Conservation (phyloP, 2,113 vertebrate species). For the Aramus guarauna region DNA sequence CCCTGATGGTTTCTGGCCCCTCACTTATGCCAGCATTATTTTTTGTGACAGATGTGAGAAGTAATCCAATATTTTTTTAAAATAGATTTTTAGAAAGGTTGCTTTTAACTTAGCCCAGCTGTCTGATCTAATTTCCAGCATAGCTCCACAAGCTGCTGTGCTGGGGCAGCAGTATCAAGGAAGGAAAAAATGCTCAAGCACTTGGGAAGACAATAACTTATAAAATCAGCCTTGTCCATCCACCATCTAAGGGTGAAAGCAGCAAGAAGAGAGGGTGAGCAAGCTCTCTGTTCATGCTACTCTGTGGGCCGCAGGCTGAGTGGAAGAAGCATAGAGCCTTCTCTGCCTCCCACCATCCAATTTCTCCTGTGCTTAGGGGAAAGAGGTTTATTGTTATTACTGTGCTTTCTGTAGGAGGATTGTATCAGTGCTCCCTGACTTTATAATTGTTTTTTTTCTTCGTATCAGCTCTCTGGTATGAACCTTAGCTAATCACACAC, state of each 20-base stretch:
- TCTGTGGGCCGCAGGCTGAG: neutral
- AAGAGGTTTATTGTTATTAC: neutral
- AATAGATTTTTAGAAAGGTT: neutral
- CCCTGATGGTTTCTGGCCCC: neutral
- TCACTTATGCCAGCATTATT: neutral
- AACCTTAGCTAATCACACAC: neutral
- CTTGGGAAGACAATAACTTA: neutral
- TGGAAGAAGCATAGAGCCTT: neutral
- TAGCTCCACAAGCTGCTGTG: neutral
- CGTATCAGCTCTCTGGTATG: neutral
- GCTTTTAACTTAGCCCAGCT: neutral
- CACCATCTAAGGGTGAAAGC: neutral
- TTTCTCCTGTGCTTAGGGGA: neutral
- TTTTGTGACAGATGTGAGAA: neutral
- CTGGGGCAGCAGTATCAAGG: neutral
- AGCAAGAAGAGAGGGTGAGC: neutral
- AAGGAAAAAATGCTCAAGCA: neutral
- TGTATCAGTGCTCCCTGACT: neutral
- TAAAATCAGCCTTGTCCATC: neutral
- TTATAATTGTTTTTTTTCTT: neutral
- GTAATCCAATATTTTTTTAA: neutral
- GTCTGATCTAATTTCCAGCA: neutral
- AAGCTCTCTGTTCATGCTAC: neutral
- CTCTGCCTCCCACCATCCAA: neutral
- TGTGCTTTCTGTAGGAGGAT: neutral